A percentile compares a stretch with the other conserved stretches of the same genome.
phyloP scores from a whole-genome alignment of 2,797 vertebrate genomes.

The Pteropus rufus region DNA sequence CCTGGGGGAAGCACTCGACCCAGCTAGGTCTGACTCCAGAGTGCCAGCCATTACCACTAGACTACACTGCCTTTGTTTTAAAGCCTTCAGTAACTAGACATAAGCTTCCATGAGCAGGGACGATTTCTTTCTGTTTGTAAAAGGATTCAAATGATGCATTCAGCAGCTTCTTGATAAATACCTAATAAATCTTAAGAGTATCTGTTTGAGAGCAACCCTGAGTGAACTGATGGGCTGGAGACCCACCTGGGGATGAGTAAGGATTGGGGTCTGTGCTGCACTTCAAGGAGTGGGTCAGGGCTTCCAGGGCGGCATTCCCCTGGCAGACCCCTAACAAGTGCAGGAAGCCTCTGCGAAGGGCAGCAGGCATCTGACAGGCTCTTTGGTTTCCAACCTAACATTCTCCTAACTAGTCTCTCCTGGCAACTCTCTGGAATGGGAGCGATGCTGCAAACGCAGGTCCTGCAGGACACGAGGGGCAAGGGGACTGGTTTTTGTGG shows the following conservation, averaged over 20 bases:
- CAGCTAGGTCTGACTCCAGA: neutral
- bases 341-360: neutral
- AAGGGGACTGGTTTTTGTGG: neutral
- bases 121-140: neutral
- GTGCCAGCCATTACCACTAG: neutral
- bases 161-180: neutral
- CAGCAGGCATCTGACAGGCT: neutral
- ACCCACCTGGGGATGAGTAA: neutral
- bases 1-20: neutral
- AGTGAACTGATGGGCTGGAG: neutral
- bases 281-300: too few species aligned
- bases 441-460: neutral
- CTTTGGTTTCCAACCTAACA: neutral
- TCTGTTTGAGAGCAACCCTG: neutral
- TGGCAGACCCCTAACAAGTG: neutral
- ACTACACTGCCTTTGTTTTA: neutral
- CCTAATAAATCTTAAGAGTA: neutral
- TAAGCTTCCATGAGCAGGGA: neutral
- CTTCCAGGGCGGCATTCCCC: neutral
- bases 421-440: neutral
- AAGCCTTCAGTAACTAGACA: neutral
- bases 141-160: neutral
- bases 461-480: neutral
- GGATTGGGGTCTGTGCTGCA: fast-evolving
- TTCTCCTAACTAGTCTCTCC: neutral